phyloP scores from a whole-genome alignment of 2,888 invertebrate species.

The Scaptomyza tumidula region DNA sequence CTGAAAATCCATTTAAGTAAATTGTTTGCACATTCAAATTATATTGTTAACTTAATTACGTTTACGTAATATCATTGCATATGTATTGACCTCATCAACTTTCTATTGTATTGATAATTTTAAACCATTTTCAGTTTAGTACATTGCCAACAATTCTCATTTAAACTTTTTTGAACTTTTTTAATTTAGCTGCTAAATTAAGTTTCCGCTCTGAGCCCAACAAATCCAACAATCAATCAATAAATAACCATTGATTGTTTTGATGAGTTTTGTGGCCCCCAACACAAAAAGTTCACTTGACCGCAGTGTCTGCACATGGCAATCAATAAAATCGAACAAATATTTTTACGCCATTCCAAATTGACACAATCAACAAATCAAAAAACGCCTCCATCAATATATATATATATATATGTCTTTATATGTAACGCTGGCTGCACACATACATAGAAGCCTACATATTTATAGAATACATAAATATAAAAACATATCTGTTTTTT shows the following conservation, averaged over 20 bases:
- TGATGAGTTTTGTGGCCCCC: conserved; percentile 13
- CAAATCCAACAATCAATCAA: conserved; percentile 37
- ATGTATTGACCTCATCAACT: not conserved
- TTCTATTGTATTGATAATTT: not conserved
- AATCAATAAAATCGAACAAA: conserved; percentile 62
- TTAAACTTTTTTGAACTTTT: conserved; percentile 4
- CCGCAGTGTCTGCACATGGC: conserved; percentile 35
- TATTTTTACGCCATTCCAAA: conserved; percentile 53
- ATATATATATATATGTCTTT: no score
- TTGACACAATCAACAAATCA: conserved; percentile 74
- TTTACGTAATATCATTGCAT: not conserved
- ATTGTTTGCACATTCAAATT: conserved; percentile 21
- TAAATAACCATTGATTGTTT: conserved; percentile 34
- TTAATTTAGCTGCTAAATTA: conserved; percentile 1
- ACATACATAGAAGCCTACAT: conserved; percentile 2
- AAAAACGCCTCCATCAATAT: conserved; percentile 60
- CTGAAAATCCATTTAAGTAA: conserved; percentile 20
- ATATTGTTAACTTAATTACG: conserved; percentile 5
- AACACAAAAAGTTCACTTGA: conserved; percentile 24
- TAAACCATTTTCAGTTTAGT: not conserved
- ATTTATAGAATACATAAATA: conserved; percentile 3
- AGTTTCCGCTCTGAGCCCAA: not conserved
- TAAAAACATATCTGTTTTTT: not conserved
- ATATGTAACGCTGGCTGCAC: conserved; percentile 26
- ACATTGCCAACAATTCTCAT: not conserved